phyloP scores from a whole-genome alignment of 2,113 vertebrate species.

The Falcunculus frontatus region DNA sequence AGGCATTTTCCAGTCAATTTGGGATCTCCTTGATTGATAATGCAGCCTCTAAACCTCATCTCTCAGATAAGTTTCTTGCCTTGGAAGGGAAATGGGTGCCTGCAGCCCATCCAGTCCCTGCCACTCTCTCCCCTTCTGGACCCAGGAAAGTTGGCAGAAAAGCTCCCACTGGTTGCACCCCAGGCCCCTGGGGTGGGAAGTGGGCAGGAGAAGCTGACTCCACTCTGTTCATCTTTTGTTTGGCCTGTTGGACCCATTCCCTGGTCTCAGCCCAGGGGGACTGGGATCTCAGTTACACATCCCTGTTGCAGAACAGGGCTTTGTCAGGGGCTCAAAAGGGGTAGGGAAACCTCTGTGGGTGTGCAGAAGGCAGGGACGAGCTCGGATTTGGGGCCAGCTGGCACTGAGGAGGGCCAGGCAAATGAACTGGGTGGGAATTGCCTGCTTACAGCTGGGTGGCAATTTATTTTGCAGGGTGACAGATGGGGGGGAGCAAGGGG shows the following conservation, averaged over 20 bases:
- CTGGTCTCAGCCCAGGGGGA: neutral
- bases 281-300: neutral
- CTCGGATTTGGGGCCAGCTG: neutral
- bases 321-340: rapidly evolving
- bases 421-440: neutral
- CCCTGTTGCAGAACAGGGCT: neutral
- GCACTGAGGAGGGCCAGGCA: neutral
- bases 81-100: neutral
- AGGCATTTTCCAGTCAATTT: neutral
- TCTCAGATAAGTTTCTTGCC: neutral
- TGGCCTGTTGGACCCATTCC: neutral
- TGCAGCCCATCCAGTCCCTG: neutral
- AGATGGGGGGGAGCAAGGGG: neutral
- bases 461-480: neutral
- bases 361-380: neutral
- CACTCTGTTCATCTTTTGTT: neutral
- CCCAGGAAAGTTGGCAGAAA: neutral
- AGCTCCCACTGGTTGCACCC: neutral
- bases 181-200: neutral
- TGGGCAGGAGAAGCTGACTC: neutral
- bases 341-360: neutral
- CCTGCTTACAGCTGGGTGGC: neutral
- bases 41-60: neutral
- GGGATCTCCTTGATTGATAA: neutral
- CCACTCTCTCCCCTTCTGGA: neutral